Evolutionary conservation across 2,888 invertebrate genomes (phyloP).

Genomic region (Xestoiulus laeticollis): DNA sequence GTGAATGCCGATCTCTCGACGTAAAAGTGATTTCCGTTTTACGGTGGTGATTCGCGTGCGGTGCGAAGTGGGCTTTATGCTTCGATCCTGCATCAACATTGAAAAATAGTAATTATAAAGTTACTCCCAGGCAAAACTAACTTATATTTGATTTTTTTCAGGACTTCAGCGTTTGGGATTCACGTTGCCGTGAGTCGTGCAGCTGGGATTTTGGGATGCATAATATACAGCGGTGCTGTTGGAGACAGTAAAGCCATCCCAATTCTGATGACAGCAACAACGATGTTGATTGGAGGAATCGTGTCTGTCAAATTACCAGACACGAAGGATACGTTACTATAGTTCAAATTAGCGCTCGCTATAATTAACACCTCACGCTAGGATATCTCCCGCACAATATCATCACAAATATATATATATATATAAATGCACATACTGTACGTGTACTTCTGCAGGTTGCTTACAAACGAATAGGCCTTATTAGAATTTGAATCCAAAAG

Average conservation of each 20-base stretch:
- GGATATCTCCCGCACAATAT: background rate
- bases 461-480: constrained; percentile 21
- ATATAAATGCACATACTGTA: background rate
- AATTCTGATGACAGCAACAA: constrained; percentile 65
- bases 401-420: background rate
- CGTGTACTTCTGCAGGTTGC: background rate
- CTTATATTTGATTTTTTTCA: constrained; percentile 56
- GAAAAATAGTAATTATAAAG: too few species aligned
- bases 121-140: too few species aligned
- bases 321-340: constrained; percentile 66
- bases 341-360: constrained; percentile 36
- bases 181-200: constrained; percentile 65
- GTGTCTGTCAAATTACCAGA: constrained; percentile 65
- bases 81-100: too few species aligned
- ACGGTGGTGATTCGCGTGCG: too few species aligned
- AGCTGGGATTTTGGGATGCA: constrained; percentile 65
- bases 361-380: background rate
- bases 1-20: too few species aligned
- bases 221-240: constrained; percentile 65
- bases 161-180: constrained; percentile 66
- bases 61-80: too few species aligned
- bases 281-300: constrained; percentile 64
- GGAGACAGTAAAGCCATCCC: constrained; percentile 64
- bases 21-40: too few species aligned
- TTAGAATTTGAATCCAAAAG: background rate